phyloP scores from a whole-genome alignment of 2,113 vertebrate genomes.

The Gobius niger region DNA sequence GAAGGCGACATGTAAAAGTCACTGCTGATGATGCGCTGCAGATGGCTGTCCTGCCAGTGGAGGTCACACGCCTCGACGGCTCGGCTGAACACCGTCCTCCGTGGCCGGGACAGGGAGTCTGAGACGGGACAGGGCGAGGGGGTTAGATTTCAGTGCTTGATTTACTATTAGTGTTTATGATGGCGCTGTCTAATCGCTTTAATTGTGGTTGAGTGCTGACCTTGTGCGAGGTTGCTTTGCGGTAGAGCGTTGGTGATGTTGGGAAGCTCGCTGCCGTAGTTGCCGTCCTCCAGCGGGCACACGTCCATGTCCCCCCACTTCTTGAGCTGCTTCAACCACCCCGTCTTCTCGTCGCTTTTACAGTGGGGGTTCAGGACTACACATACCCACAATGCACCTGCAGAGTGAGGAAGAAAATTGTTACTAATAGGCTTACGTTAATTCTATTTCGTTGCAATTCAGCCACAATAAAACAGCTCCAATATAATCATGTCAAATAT shows the following conservation, averaged over 20 bases:
- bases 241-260: slow-evolving; percentile 97
- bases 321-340: slow-evolving; percentile 94
- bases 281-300: slow-evolving; percentile 96
- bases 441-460: not conserved
- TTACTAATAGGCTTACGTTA: not conserved
- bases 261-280: slow-evolving; percentile 94
- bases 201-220: slow-evolving; percentile 68
- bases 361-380: slow-evolving; percentile 98
- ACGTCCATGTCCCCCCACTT: slow-evolving; percentile 96
- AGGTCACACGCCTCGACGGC: slow-evolving; percentile 95
- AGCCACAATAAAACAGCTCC: slow-evolving; percentile 1
- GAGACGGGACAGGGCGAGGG: slow-evolving; percentile 4
- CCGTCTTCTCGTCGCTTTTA: slow-evolving; percentile 93
- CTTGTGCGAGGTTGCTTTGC: slow-evolving; percentile 88
- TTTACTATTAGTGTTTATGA: slow-evolving; percentile 1
- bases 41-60: slow-evolving; percentile 98
- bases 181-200: not conserved
- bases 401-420: slow-evolving; percentile 4
- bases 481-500: slow-evolving; percentile 2
- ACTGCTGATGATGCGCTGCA: slow-evolving; percentile 97
- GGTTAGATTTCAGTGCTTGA: not conserved
- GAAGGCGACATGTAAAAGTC: slow-evolving; percentile 90
- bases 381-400: slow-evolving; percentile 98
- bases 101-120: slow-evolving; percentile 90
- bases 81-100: slow-evolving; percentile 93